Base-by-base conservation (phyloP, 2,797 vertebrate genomes). In the Antrozous pallidus region DNA sequence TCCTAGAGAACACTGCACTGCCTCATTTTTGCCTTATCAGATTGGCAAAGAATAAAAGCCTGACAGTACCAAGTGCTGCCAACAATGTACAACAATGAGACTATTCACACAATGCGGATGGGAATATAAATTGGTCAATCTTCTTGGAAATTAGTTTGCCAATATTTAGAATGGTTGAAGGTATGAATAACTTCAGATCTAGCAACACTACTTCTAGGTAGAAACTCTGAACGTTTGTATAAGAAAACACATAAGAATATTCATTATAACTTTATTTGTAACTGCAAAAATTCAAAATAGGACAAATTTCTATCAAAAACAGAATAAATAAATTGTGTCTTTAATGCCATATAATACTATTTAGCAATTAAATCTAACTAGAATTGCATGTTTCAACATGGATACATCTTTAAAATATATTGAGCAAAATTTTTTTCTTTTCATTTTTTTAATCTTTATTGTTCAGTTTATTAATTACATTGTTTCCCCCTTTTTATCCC, bases 261-360 rank as follows among this genome's bases (percentile, higher is more conserved):
- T 93, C 17, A 75, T 56, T 75, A 81, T 6, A 54, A 22, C 45
- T 38, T 58, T 84, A n/a, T 5, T 31, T n/a, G 31, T 71, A 56
- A 90, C 73, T 51, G 36, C 40, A 90, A 91, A 95, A 81, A 70
- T 56, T 90, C 40, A 51, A 92, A 95, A 85, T 24, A 78, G 49
- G 24, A 8, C 38, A 86, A 20, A 40, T 83, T 93, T 85, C n/a
- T 17, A 71, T 82, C 49, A 84, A 45, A 88, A 75, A n/a, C 49
- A 75, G 18, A 78, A 84, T 8, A 77, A 38, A 63, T 56, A 70
- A 80, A 45, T 56, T 51, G 10, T 78, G 0, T 89, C 14, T 69
- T 83, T 83, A 78, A 73, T 8, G n/a, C 12, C 84, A 22, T 61
- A 87, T 45, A 88, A 38, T 71, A n/a, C 7, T 31, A 9, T 31